Base-by-base conservation (phyloP, 1,140 invertebrate genomes). In the Pseudomyrmex gracilis region DNA sequence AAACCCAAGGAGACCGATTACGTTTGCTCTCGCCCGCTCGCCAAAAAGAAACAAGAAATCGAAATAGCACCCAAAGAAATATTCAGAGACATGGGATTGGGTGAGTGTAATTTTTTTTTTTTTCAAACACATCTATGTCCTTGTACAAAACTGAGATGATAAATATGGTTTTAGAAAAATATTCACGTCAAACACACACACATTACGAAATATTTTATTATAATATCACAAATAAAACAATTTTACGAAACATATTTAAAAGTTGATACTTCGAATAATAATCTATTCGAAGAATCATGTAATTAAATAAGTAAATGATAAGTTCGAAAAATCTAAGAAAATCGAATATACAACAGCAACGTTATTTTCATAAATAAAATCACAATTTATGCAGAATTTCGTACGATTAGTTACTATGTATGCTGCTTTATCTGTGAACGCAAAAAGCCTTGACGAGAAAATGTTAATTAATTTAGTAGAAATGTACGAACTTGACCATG, bases 21-120 rank as follows among this genome's bases (percentile, higher is more conserved):
- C 34, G 92, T 34, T 15, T 15, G 17, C 10, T 9, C 53, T 49
- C 76, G 66, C 1, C 78, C 70, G 17, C 34, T 74, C 7, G 55
- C 20, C 58, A 83, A 80, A 7, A 73, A 84, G 51, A 66, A 89
- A 0, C 90, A 92, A 8, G 89, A 92, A 8, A 94, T 96, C 64
- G 94, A 96, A 85, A 96, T 96, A 58, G 96, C 95, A 68, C 95
- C 96, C 2, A 96, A 96, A 84, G 95, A 96, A 74, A 96, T 96
- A 80, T 96, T 96, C 92, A 95, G 95, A 87, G 94, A 96, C 89
- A 96, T 96, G 94, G 96, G 96, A 89, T 93, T 96, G 12, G 96
- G 96, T 96, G 88, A 96, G 96, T 94, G 3, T 9, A 5, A 53
- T 1, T 12, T 49, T 34, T 34, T 34, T 34, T 34, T 34, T 7